Evolutionary conservation across 2,888 invertebrate genomes (phyloP), one percentile per base, ranked within the genome.

Genomic region (Meandrusa payeni): DNA sequence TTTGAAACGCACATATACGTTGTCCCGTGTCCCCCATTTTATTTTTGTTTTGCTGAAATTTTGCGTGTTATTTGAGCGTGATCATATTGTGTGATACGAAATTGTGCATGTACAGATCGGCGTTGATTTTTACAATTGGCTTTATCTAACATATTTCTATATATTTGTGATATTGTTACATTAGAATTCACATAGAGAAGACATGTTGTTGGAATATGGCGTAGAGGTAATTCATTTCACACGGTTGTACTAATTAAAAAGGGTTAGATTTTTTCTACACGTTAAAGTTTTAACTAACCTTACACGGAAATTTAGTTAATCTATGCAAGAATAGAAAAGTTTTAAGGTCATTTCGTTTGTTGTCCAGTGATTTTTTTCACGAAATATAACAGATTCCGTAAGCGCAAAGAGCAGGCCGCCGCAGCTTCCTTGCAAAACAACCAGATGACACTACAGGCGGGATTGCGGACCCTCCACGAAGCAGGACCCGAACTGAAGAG

Each of bases 401-500:
- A 99, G 76, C 94, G 98, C 51, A 96, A 96, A 69, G 96, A 96
- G 67, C 93, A 94, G 58, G 95, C 70, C 0, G 93, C 93, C 5
- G 93, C 92, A 29, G 66, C 59, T 0, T 62, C 71, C 0, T 46
- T 60, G 0, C 69, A 69, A 48, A 74, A 59, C 41, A 94, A 95
- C 62, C 96, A 97, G 27, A 96, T 95, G 54, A 97, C 97, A 0
- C 85, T 98, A 42, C 91, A 98, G 91, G 99, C 99, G 66, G 99
- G 99, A 23, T 89, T 99, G 47, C 90, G 99, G 47, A 98, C 97
- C 0, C 88, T 99, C 38, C 99, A 99, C 73, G 99, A 99, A 76
- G 96, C 98, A 41, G 99, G 99, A 1, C 99, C 99, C 0, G 98
- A 99, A 73, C 89, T 99, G 47, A 97, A 99, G 77, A 91, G 99